Evolutionary conservation across 1,140 invertebrate genomes (phyloP), one percentile per base, ranked within the genome.

Genomic region (Eumeta japonica): DNA sequence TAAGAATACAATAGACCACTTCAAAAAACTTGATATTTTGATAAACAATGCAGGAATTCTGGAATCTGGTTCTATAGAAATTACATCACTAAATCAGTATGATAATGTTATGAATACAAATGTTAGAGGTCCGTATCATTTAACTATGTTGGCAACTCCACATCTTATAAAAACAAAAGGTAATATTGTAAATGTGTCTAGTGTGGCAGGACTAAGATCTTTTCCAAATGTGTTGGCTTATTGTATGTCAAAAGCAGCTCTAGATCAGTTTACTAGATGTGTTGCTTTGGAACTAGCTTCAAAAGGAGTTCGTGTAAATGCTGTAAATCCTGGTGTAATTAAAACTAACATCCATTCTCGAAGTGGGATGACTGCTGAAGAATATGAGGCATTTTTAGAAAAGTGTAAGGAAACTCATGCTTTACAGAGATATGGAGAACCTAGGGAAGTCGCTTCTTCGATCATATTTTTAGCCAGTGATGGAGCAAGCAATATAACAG

Each of bases 201-300:
- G 88, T 59, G 84, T 92, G 1, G 82, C 79, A 51, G 88, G 88
- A n/a, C 51, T 87, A 15, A 70, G 88, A 67, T 79, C 87, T 7
- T 86, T 85, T 44, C 76, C 83, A 14, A 78, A 78, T 47, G 67
- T 82, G 18, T 58, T 86, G 33, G 79, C 86, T 0, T 92, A 93
- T 55, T 85, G 83, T 49, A 84, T 90, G 75, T 89, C 86, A 16
- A 93, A 93, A 76, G 66, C 87, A 41, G 87, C 88, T 12, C 46
- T 93, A 7, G 89, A 92, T 71, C 89, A 92, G 52, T 79, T 93
- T 30, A 92, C 90, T 9, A 76, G 83, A 53, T 89, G 85, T 45
- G 55, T 78, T 11, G 80, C 83, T 13, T 71, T 89, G 39, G 86
- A 89, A 60, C 62, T 89, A 13, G 87, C 81, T 7, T 40, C 73